Base-by-base conservation (phyloP, 2,888 invertebrate species). In the Caenorhabditis auriculariae region DNA sequence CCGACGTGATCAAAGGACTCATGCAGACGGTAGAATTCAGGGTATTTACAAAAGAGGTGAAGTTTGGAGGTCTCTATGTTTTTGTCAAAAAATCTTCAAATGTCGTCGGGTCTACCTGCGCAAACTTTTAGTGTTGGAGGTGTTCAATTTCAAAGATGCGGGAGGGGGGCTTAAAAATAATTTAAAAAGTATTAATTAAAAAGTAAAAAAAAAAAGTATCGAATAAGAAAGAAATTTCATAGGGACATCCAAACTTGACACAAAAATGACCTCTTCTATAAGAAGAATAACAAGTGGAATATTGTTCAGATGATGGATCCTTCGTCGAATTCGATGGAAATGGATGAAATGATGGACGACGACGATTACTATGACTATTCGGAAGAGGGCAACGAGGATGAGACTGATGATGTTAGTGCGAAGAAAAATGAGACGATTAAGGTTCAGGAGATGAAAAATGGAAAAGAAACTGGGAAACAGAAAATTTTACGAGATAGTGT, bases 321-420 rank as follows among this genome's bases (percentile, higher is more conserved):
- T n/a, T 27, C 53, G 9, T 43, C 39, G 19, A 39, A 29, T n/a
- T 45, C 46, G 5, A 44, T 65, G 9, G 69, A 69, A 41, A 61
- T 66, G 56, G 68, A 71, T 23, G 71, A 71, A 39, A 47, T 67
- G 49, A 58, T 73, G 56, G 70, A 71, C 50, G 73, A 73, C 6
- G 69, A 73, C 21, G 66, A 66, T 6, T 67, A 65, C 51, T 64
- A 66, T 37, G 67, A 67, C 21, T 67, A 67, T 32, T 53, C 63
- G 19, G 72, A 72, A 27, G 76, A 75, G 44, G 69, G 66, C 28
- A 71, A 71, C 38, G 74, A 74, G 38, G 75, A 72, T 6, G 71
- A 74, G 4, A 56, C 64, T 28, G 73, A 66, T n/a, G 75, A 72
- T n/a, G n/a, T n/a, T n/a, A n/a, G n/a, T n/a, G n/a, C n/a, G n/a